A percentile compares a stretch with the other conserved stretches of the same genome.
Conservation (phyloP, 2,113 vertebrate genomes). For the Stigmatopora argus region DNA sequence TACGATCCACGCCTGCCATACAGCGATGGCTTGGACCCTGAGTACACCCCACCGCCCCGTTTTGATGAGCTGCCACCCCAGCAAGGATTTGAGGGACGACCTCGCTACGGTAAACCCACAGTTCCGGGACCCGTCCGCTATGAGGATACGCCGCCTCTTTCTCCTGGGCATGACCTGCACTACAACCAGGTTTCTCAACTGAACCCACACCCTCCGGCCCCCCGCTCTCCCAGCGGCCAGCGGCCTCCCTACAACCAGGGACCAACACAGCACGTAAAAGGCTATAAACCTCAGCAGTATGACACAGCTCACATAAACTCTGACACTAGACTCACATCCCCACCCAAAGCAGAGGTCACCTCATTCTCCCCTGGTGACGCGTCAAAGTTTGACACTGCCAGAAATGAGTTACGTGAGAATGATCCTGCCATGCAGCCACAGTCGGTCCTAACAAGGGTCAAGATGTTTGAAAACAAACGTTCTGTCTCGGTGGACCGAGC, state of each 20-base stretch:
- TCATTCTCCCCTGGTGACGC: conserved; percentile 52
- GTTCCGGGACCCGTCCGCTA: conserved; percentile 72
- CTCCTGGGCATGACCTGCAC: conserved; percentile 70
- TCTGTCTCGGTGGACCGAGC: conserved; percentile 83
- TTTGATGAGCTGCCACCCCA: conserved; percentile 78
- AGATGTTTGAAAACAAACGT: conserved; percentile 97
- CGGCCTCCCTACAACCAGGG: conserved; percentile 65
- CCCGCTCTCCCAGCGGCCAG: conserved; percentile 47
- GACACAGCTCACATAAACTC: conserved; percentile 71
- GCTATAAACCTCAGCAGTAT: conserved; percentile 72
- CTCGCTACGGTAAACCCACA: conserved; percentile 79
- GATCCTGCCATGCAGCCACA: conserved; percentile 90
- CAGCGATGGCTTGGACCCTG: conserved; percentile 74
- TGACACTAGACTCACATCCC: conserved; percentile 62
- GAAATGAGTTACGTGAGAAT: conserved; percentile 72
- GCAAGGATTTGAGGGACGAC: conserved; percentile 75
- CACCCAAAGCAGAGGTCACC: conserved; percentile 74
- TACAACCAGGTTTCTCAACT: conserved; percentile 68
- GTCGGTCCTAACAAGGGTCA: conserved; percentile 92
- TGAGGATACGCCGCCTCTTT: conserved; percentile 71
- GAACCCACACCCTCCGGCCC: conserved; percentile 36
- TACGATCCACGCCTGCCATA: conserved; percentile 74
- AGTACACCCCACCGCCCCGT: conserved; percentile 79
- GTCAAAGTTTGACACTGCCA: conserved; percentile 71
- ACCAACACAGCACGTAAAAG: conserved; percentile 74